Percentiles rank a stretch among this genome's conserved stretches.
phyloP scores from a whole-genome alignment of 2,797 vertebrate species.

The Austrolebias charrua region DNA sequence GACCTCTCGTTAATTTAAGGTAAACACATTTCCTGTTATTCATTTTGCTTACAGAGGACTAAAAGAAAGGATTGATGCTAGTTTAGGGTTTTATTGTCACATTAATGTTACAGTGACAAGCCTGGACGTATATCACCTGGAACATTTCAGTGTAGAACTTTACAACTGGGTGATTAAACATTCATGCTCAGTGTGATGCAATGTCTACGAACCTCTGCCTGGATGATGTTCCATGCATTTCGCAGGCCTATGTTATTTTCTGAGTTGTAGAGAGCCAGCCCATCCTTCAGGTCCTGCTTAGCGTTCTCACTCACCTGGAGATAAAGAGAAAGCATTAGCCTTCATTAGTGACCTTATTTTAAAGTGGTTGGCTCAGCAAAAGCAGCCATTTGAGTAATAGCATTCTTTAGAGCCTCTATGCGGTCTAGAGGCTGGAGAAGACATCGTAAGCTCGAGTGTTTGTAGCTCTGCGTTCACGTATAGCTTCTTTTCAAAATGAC shows the following conservation, averaged over 20 bases:
- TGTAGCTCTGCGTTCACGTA: not conserved
- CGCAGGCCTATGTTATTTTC: conserved; percentile 95
- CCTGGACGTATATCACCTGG: conserved; percentile 44
- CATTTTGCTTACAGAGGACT: conserved; percentile 10
- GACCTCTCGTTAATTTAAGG: conserved; percentile 29
- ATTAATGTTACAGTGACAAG: conserved; percentile 27
- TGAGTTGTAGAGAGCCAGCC: conserved; percentile 92
- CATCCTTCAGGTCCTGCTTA: conserved; percentile 93
- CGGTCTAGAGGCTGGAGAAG: not conserved
- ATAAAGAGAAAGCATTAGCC: conserved; percentile 15
- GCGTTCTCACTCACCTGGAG: conserved; percentile 93
- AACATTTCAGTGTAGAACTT: conserved; percentile 32
- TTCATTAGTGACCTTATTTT: conserved; percentile 19
- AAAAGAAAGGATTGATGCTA: conserved; percentile 20
- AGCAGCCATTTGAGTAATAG: not conserved
- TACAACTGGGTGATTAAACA: conserved; percentile 15
- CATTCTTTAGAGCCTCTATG: conserved; percentile 5
- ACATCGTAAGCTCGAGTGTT: conserved; percentile 6
- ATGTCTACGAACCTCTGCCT: conserved; percentile 87
- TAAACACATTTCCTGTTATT: conserved; percentile 22
- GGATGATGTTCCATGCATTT: conserved; percentile 99
- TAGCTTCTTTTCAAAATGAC: conserved; percentile 8
- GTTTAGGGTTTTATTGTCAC: conserved; percentile 26
- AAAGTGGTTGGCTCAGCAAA: not conserved
- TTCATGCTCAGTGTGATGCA: not conserved